phyloP scores from a whole-genome alignment of 2,113 vertebrate species.

The Pteropus alecto region DNA sequence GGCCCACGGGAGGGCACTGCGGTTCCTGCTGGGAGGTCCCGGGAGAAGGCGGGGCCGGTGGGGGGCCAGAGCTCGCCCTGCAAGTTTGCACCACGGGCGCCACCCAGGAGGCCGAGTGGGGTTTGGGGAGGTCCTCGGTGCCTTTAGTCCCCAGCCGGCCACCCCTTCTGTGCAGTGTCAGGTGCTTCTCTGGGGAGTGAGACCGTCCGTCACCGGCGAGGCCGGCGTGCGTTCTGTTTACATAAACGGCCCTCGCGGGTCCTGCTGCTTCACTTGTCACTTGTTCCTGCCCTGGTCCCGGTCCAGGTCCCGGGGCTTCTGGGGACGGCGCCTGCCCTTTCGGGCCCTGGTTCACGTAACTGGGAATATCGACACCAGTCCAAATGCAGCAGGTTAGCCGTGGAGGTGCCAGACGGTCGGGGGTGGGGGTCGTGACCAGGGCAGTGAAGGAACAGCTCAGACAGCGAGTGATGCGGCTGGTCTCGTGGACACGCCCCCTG shows the following conservation, averaged over 20 bases:
- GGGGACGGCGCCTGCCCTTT: not conserved
- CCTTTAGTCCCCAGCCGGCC: not conserved
- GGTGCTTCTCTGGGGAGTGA: too few species aligned
- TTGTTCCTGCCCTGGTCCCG: too few species aligned
- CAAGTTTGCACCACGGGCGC: fast-evolving
- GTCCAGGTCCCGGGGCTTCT: not conserved
- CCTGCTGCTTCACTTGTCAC: too few species aligned
- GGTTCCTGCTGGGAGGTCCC: not conserved
- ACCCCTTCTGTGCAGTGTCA: too few species aligned
- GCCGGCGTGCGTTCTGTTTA: too few species aligned
- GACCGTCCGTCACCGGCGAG: too few species aligned
- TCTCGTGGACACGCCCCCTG: fast-evolving
- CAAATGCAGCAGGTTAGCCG: slow-evolving; percentile 49
- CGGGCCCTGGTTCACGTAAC: slow-evolving; percentile 32
- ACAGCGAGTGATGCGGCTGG: not conserved
- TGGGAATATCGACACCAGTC: slow-evolving; percentile 43
- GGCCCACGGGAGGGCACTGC: fast-evolving
- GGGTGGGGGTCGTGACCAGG: not conserved
- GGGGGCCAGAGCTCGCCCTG: fast-evolving
- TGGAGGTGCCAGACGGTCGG: not conserved
- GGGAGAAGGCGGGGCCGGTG: not conserved
- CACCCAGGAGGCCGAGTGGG: too few species aligned
- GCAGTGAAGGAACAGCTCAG: too few species aligned
- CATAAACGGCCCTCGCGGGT: too few species aligned
- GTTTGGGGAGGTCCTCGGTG: not conserved